phyloP scores from a whole-genome alignment of 2,113 vertebrate genomes.

The Microtus ochrogaster region DNA sequence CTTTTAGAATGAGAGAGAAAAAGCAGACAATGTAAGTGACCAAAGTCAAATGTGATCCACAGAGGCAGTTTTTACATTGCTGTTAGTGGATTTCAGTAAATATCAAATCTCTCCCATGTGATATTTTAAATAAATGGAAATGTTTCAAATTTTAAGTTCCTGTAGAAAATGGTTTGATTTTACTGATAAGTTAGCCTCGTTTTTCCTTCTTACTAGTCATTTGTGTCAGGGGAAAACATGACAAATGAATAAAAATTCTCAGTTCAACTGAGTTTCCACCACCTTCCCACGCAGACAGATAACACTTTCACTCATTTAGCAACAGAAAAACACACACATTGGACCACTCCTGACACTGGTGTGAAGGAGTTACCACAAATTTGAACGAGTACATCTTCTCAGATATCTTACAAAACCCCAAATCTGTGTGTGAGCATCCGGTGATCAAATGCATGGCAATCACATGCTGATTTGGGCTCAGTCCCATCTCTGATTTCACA shows the following conservation, averaged over 20 bases:
- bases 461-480: neutral
- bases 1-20: conserved; percentile 2
- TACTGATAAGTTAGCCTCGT: neutral
- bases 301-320: conserved; percentile 36
- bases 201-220: neutral
- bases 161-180: conserved; percentile 56
- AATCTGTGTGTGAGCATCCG: neutral
- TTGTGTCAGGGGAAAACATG: conserved; percentile 67
- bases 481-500: conserved; percentile 6
- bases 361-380: neutral
- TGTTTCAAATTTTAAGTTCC: conserved; percentile 48
- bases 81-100: neutral
- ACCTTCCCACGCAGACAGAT: neutral
- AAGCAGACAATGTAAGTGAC: neutral
- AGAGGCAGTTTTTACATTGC: conserved; percentile 39
- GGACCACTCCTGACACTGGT: neutral
- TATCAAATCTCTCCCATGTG: neutral
- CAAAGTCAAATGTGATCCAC: neutral
- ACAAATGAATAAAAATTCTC: conserved; percentile 28
- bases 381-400: neutral
- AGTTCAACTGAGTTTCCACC: conserved; percentile 36
- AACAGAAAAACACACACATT: neutral
- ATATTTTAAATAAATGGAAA: neutral
- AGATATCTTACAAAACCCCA: neutral
- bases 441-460: neutral